Base-by-base conservation (phyloP, 2,113 vertebrate genomes). In the Athene noctua region DNA sequence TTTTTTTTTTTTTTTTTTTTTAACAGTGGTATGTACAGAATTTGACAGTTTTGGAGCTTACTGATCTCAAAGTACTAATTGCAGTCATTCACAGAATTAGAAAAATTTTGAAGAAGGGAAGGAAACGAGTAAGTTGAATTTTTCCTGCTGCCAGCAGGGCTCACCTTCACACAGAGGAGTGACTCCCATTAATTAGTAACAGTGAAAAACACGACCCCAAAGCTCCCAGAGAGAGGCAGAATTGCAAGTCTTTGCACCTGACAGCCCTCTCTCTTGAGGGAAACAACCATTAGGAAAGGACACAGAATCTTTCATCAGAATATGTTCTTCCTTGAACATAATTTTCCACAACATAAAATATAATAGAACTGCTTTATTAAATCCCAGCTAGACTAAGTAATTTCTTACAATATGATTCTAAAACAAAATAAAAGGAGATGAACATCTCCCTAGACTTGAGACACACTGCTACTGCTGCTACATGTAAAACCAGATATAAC, bases 271-370 rank as follows among this genome's bases (percentile, higher is more conserved):
- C 74, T 84, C 40, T 59, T 66, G 51, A 85, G 49, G 32, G 40
- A 88, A 27, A 75, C 7, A 72, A 30, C 13, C 34, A 42, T 44
- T 62, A 73, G 42, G 25, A 89, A 80, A 78, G 22, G n/a, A 52
- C 49, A 86, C 38, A 77, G 25, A 5, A 19, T 65, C 22, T 71
- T 84, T 79, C 51, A 44, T 58, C 52, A 32, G 55, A 78, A 30
- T 47, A 74, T 52, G 4, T 88, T 94, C 81, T 83, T 88, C 82
- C 34, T 55, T 86, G 80, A 79, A 38, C 25, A 47, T 80, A 30
- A 81, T 94, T 95, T 96, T 87, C 70, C 27, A 34, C 78, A 91
- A 77, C 40, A 88, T 71, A 92, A 94, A 91, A 72, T 92, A 49
- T 47, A 87, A 73, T 42, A 92, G 63, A 83, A 62, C 11, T 72